phyloP scores from a whole-genome alignment of 2,113 vertebrate species.

The Abramis brama region DNA sequence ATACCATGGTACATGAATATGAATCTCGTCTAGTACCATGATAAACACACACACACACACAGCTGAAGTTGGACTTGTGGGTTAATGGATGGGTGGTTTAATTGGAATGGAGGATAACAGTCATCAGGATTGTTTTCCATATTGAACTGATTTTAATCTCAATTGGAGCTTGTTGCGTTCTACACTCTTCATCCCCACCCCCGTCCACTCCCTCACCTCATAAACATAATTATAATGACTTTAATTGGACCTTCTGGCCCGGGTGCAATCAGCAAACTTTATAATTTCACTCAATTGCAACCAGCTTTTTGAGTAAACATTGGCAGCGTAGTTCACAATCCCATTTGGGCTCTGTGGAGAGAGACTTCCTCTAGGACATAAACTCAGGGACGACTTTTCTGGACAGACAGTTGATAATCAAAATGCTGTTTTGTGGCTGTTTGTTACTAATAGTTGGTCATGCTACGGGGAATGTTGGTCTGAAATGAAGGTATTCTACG shows the following conservation, averaged over 20 bases:
- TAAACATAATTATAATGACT: constrained; percentile 71
- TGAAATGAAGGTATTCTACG: constrained; percentile 16
- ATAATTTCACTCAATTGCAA: constrained; percentile 70
- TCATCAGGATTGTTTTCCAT: constrained; percentile 47
- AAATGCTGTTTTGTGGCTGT: constrained; percentile 25
- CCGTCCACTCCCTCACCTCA: constrained; percentile 32
- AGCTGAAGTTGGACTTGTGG: not conserved
- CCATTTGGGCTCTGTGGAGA: not conserved
- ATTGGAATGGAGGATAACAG: constrained; percentile 17
- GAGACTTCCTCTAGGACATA: not conserved
- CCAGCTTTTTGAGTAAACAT: constrained; percentile 61
- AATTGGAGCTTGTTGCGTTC: constrained; percentile 6
- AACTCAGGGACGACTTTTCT: not conserved
- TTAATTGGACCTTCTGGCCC: constrained; percentile 69
- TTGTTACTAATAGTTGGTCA: constrained; percentile 24
- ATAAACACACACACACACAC: not conserved
- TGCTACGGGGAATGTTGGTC: constrained; percentile 37
- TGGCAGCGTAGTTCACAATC: not conserved
- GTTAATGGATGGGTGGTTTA: constrained; percentile 12
- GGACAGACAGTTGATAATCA: not conserved
- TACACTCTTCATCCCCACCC: not conserved
- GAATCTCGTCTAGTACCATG: too few relatives aligned
- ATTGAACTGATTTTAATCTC: constrained; percentile 50
- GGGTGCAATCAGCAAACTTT: constrained; percentile 73
- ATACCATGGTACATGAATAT: not conserved